Evolutionary conservation across 2,888 invertebrate species (phyloP), one percentile per base, ranked within the genome.

Genomic region (Coleophora flavipennella): DNA sequence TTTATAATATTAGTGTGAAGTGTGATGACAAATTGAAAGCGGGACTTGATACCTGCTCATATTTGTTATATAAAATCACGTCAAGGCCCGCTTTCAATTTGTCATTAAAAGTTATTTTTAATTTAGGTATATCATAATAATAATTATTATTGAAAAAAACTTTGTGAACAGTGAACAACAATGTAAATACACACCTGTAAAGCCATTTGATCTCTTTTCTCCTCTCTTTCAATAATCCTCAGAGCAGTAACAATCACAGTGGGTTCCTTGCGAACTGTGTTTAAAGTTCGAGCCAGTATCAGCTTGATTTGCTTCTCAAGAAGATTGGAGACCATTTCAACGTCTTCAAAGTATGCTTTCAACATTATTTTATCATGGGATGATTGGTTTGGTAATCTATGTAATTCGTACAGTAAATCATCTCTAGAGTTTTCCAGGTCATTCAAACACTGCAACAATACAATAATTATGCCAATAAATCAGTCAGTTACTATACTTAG

Each of bases 351-450:
- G 74, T 99, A 99, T 10, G 96, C 94, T 70, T 96, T 95, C 2
- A 99, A 79, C 86, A 97, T 94, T 38, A 94, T 92, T 67, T 93
- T 95, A 66, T 97, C 97, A 50, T 94, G 93, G 0, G 92, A 89
- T 1, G 93, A 92, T 62, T 97, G 95, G 65, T 95, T 95, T 0
- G 97, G 95, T 50, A 97, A 86, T 66, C 97, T 94, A 67, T 97
- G 96, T 26, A 99, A 85, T 65, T 99, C 99, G 68, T 94, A 95
- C 13, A 99, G 76, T 25, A 99, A 81, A 73, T 99, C 99, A 80
- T 99, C 98, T 49, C 99, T 87, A 0, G 99, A 98, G 67, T 95
- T 95, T 74, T 99, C 99, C 52, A 99, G 86, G 73, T 99, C 99
- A 63, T 95, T 92, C 29, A 99, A 85, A 63, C 96, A 96, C 87